These are phyloP conservation scores for Aphelocoma californica DNA, from an alignment of 2,797 vertebrate species.

Conservation along the genomic window DNA sequence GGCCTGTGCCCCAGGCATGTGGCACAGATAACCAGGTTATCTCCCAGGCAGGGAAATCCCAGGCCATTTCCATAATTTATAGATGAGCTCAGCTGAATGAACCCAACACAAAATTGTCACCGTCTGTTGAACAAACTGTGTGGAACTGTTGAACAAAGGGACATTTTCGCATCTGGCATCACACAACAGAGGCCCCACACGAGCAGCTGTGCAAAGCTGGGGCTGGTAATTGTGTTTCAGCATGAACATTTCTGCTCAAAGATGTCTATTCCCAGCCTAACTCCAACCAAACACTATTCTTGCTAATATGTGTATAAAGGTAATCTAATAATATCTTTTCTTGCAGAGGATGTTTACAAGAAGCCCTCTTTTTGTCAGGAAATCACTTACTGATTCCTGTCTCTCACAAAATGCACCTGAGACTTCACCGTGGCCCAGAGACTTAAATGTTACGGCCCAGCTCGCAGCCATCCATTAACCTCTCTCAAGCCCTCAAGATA, in stretches of 20 bases:
- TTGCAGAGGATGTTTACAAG: background rate
- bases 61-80: constrained; percentile 36
- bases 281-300: background rate
- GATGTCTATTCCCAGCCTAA: background rate
- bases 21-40: background rate
- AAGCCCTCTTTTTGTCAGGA: background rate
- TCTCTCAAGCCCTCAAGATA: background rate
- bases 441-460: background rate
- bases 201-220: constrained; percentile 44
- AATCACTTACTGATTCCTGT: background rate
- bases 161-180: constrained; percentile 44
- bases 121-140: constrained; percentile 63
- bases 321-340: background rate
- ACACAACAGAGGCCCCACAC: background rate
- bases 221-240: background rate
- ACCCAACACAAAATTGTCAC: constrained; percentile 30
- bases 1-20: background rate
- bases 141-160: constrained; percentile 58
- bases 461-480: background rate
- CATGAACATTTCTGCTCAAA: background rate
- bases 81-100: constrained; percentile 47
- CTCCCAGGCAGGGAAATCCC: constrained; percentile 51
- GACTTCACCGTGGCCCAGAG: background rate
- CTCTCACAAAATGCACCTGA: background rate
- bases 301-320: background rate